Evolutionary conservation across 1,140 invertebrate species (phyloP).

Genomic region (Lordiphosa clarofinis): DNA sequence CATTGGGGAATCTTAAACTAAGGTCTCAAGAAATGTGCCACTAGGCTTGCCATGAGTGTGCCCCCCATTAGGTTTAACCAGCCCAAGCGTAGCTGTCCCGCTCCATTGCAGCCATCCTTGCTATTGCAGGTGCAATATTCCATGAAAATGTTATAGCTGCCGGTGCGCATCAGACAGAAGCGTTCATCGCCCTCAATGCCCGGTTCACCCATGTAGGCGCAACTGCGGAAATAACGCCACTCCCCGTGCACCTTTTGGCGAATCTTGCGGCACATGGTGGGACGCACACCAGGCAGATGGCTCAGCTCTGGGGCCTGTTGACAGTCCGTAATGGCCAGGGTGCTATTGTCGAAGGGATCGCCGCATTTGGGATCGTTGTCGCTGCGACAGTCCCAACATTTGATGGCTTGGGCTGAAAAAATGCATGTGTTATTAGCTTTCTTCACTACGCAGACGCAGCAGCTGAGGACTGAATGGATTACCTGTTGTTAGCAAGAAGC

Average conservation of each 20-base stretch:
- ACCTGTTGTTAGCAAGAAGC: conserved; percentile 64
- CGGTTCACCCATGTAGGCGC: conserved; percentile 93
- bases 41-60: conserved; percentile 97
- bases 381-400: conserved; percentile 95
- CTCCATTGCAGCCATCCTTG: conserved; percentile 93
- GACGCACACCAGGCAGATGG: conserved; percentile 85
- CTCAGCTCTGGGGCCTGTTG: conserved; percentile 83
- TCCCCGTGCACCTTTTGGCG: conserved; percentile 95
- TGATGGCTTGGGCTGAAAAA: conserved; percentile 85
- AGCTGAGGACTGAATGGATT: conserved; percentile 4
- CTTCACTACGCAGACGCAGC: conserved; percentile 23
- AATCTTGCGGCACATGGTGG: conserved; percentile 95
- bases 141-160: conserved; percentile 95
- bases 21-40: conserved; percentile 81
- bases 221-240: conserved; percentile 94
- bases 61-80: conserved; percentile 91
- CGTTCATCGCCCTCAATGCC: conserved; percentile 94
- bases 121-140: conserved; percentile 96
- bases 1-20: conserved; percentile 22
- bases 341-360: conserved; percentile 95
- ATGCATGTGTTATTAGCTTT: neutral
- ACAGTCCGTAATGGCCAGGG: conserved; percentile 93
- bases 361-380: conserved; percentile 93
- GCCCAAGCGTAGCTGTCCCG: conserved; percentile 50
- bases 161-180: conserved; percentile 93